A percentile compares a stretch with the other conserved stretches of the same genome.
Evolutionary conservation across 2,113 vertebrate species (phyloP).

Genomic region (Plestiodon gilberti): DNA sequence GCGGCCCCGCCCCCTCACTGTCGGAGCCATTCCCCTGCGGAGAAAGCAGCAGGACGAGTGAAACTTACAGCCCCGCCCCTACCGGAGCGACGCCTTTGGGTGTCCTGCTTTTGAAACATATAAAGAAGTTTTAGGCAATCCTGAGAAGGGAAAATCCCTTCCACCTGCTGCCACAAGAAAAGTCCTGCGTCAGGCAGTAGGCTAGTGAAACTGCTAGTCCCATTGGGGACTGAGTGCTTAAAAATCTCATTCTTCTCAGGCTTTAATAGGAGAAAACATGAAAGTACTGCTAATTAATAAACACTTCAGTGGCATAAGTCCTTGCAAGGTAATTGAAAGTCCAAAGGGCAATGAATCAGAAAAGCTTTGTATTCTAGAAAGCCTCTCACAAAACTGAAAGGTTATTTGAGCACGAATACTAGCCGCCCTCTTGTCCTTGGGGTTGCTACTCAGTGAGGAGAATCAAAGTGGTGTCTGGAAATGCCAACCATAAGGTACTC

Average conservation of each 20-base stretch:
- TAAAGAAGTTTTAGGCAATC: too few relatives aligned
- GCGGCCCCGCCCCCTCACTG: too few relatives aligned
- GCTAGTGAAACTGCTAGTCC: not conserved
- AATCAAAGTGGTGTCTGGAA: constrained; percentile 14
- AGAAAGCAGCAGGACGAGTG: too few relatives aligned
- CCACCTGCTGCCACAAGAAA: not conserved
- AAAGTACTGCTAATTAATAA: constrained; percentile 9
- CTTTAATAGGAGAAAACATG: constrained; percentile 15
- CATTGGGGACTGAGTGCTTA: not conserved
- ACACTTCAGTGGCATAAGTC: constrained; percentile 26
- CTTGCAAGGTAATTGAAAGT: constrained; percentile 37
- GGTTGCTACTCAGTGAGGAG: not conserved
- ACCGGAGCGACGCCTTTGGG: too few relatives aligned
- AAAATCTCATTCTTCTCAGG: not conserved
- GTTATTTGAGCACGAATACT: constrained; percentile 36
- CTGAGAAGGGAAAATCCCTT: not conserved
- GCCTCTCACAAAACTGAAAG: constrained; percentile 35
- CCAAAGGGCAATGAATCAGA: constrained; percentile 33
- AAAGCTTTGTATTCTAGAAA: constrained; percentile 48
- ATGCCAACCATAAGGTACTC: constrained; percentile 13
- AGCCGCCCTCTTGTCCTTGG: not conserved
- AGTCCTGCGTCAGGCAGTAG: not conserved
- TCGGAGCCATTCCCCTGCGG: too few relatives aligned
- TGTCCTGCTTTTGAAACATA: too few relatives aligned
- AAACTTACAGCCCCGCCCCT: too few relatives aligned